Percentiles rank a stretch among this genome's conserved stretches.
Evolutionary conservation across 2,797 vertebrate genomes (phyloP).

Genomic region (Todus mexicanus): DNA sequence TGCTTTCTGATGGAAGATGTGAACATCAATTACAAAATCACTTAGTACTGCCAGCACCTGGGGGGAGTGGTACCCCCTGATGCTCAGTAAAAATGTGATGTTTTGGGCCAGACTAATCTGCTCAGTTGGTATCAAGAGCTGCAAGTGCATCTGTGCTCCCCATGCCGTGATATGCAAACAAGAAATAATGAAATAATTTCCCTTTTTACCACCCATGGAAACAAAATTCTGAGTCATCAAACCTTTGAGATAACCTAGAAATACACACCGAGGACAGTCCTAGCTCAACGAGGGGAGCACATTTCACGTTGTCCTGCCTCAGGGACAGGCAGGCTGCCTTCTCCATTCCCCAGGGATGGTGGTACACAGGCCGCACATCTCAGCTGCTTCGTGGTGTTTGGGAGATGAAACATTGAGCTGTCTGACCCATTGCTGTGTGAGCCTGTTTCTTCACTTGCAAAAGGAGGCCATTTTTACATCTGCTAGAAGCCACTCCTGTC

Average conservation of each 20-base stretch:
- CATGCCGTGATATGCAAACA: not conserved
- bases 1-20: not conserved
- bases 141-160: not conserved
- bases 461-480: not conserved
- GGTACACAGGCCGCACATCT: not conserved
- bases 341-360: accelerated
- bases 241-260: not conserved
- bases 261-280: not conserved
- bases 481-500: not conserved
- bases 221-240: not conserved
- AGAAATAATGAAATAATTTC: not conserved
- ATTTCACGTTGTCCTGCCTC: not conserved
- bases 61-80: not conserved
- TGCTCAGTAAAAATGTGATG: not conserved
- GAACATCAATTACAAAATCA: not conserved
- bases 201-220: not conserved
- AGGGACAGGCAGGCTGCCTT: not conserved
- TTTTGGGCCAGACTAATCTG: not conserved
- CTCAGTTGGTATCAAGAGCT: not conserved
- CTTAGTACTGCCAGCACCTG: not conserved
- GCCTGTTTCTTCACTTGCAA: not conserved
- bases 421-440: accelerated
- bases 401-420: not conserved
- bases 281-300: not conserved
- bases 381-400: not conserved